Evolutionary conservation across 2,888 invertebrate genomes (phyloP).

Genomic region (Limulus polyphemus): DNA sequence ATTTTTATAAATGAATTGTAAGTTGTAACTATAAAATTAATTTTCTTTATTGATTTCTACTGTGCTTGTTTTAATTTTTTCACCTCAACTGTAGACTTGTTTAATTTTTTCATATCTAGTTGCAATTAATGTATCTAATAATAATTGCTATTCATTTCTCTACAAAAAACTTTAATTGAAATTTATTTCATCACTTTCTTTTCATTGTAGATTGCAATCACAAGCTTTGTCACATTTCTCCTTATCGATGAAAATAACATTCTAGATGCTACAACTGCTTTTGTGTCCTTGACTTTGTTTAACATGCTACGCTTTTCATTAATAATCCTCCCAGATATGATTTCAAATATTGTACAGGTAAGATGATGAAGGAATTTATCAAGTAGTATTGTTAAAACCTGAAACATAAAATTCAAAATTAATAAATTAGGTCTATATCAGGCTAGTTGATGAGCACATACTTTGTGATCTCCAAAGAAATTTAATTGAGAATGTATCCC

Average conservation of each 20-base stretch:
- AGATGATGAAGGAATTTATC: not conserved
- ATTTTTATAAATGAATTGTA: too few species aligned
- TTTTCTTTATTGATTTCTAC: too few species aligned
- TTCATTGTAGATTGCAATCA: conserved; percentile 54
- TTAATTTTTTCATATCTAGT: too few species aligned
- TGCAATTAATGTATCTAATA: too few species aligned
- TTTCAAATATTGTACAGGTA: conserved; percentile 23
- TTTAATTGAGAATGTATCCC: too few species aligned
- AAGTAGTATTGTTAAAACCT: not conserved
- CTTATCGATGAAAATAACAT: conserved; percentile 48
- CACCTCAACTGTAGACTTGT: too few species aligned
- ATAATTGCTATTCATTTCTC: too few species aligned
- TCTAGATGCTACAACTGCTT: conserved; percentile 65
- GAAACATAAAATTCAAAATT: not conserved
- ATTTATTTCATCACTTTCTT: not conserved
- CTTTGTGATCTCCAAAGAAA: too few species aligned
- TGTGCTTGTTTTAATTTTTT: too few species aligned
- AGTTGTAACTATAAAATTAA: too few species aligned
- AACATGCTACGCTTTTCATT: conserved; percentile 74
- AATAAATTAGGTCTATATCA: too few species aligned
- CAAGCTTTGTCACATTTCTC: conserved; percentile 72
- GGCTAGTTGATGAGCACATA: too few species aligned
- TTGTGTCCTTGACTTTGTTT: conserved; percentile 76
- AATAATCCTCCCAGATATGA: conserved; percentile 37
- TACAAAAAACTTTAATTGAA: not conserved